Evolutionary conservation across 2,113 vertebrate genomes (phyloP).

Genomic region (Crotalus viridis): DNA sequence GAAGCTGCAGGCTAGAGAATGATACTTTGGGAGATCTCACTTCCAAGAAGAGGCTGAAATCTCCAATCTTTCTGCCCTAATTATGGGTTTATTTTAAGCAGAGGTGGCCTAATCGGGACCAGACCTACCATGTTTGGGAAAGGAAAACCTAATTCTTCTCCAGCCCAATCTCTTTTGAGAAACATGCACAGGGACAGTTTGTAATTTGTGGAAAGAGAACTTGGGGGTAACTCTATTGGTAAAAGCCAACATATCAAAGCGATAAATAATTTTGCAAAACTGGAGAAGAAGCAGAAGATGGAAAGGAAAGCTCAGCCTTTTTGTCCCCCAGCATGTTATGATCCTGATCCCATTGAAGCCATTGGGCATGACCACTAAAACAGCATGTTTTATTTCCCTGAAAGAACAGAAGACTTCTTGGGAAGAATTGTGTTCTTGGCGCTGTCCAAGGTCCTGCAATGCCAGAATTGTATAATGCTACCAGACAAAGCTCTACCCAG

Average conservation of each 20-base stretch:
- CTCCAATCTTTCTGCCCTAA: not conserved
- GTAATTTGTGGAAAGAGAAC: not conserved
- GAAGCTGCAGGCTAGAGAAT: not conserved
- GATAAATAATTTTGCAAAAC: not conserved
- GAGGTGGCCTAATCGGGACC: not conserved
- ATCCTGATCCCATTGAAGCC: not conserved
- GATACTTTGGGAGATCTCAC: not conserved
- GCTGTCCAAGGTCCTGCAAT: slow-evolving; percentile 9
- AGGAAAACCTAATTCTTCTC: not conserved
- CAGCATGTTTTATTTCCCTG: not conserved
- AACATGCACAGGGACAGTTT: not conserved
- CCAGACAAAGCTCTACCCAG: not conserved
- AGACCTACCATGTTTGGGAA: not conserved
- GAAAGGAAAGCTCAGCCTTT: not conserved
- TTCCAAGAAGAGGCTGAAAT: not conserved
- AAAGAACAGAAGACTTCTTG: not conserved
- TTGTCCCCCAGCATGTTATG: not conserved
- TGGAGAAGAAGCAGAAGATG: not conserved
- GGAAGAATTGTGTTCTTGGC: not conserved
- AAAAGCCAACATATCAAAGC: not conserved
- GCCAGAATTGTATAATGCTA: not conserved
- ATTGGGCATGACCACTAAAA: not conserved
- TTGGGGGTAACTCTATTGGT: not conserved
- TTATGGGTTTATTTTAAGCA: not conserved
- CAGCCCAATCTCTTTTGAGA: not conserved